Base-by-base conservation (phyloP, 1,140 invertebrate species). In the Tetramorium alpestre region DNA sequence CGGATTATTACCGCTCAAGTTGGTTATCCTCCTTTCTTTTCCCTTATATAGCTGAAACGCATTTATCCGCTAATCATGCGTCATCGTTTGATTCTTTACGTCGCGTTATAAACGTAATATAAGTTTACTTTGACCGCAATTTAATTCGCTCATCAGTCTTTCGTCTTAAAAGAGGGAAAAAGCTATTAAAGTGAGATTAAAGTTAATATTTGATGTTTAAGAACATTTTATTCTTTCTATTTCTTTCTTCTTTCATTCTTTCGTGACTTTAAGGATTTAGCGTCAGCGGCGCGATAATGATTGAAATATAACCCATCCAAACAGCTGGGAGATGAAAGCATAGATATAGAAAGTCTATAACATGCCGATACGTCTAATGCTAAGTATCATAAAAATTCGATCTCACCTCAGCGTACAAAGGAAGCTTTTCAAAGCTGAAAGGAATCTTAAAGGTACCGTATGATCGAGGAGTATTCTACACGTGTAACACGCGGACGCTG, bases 1-100 rank as follows among this genome's bases (percentile, higher is more conserved):
- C 58, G 62, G 67, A 64, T 87, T 89, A 90, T 89, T 87, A 89
- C 85, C 60, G 49, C 64, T 64, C 18, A 60, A 72, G n/a, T 72
- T 38, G 28, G 33, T 51, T 82, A 58, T 72, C 41, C 51, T 25
- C 18, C 41, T 22, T 60, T 49, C 38, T 80, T 70, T 78, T n/a
- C 41, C 41, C 0, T 56, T 69, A 62, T 16, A 47, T 3, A 28
- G 3, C 60, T 11, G 44, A 75, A 84, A 75, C 2, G 22, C 25
- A n/a, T 84, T 78, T 22, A 22, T 5, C 41, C 38, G 54, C 13
- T 60, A 73, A 60, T 73, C 80, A 56, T 47, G 65, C 11, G 28
- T 65, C 67, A 10, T n/a, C 41, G 25, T 67, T 22, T 1, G 41
- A 69, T 47, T 56, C 25, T 22, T 4, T 49, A 56, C 11, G 16